These are phyloP conservation scores for Embiotoca jacksoni DNA, from an alignment of 2,113 vertebrate species.

Conservation along the genomic window DNA sequence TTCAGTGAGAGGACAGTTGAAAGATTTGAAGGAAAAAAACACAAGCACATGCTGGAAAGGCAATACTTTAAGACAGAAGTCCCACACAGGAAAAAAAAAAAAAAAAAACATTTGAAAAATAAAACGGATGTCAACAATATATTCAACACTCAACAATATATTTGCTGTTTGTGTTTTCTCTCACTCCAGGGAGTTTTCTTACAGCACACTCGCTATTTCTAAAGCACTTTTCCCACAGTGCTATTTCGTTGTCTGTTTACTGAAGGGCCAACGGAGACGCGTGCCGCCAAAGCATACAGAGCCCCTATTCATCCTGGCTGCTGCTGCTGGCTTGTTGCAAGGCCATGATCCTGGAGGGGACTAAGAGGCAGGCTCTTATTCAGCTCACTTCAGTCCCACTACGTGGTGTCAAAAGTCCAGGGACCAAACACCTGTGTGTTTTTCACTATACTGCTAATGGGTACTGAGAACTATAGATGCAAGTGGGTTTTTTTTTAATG, in stretches of 20 bases:
- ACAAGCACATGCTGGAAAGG: no score
- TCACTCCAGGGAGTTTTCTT: slow-evolving; percentile 29
- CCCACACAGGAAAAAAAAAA: slow-evolving; percentile 14
- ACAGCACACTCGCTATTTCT: slow-evolving; percentile 44
- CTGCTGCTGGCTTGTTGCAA: slow-evolving; percentile 51
- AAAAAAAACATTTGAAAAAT: background rate
- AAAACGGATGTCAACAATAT: background rate
- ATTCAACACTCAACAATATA: background rate
- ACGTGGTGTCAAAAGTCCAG: slow-evolving; percentile 24
- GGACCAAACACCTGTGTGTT: slow-evolving; percentile 54
- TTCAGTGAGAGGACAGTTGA: slow-evolving; percentile 47
- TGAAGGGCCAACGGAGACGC: slow-evolving; percentile 52
- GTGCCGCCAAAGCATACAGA: slow-evolving; percentile 65
- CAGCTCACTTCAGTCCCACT: slow-evolving; percentile 18
- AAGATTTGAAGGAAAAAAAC: slow-evolving; percentile 4
- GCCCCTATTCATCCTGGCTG: slow-evolving; percentile 76
- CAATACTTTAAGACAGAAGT: background rate
- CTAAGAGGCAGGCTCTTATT: slow-evolving; percentile 38
- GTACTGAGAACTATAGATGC: background rate
- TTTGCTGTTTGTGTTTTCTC: slow-evolving; percentile 26
- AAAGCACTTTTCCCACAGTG: slow-evolving; percentile 57
- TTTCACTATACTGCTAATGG: background rate
- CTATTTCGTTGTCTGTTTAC: slow-evolving; percentile 69
- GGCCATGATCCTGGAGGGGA: slow-evolving; percentile 59
- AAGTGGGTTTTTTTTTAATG: background rate